Evolutionary conservation across 2,113 vertebrate species (phyloP).

Genomic region (Cyphomyrus plagiostoma): DNA sequence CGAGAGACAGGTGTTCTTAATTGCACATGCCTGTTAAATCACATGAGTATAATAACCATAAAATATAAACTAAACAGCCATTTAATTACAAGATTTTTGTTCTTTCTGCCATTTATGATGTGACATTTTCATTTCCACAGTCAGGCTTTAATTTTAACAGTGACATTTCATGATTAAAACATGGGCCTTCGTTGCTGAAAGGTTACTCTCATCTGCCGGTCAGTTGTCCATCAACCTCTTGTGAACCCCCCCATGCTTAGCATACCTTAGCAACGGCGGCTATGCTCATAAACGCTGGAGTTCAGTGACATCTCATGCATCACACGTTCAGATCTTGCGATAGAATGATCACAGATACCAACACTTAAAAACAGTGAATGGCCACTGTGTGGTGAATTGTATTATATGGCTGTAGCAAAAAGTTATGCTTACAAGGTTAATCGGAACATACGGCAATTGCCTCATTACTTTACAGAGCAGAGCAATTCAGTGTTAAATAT

Average conservation of each 20-base stretch:
- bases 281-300: background rate
- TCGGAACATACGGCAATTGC: background rate
- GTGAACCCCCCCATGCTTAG: background rate
- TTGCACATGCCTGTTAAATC: background rate
- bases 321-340: background rate
- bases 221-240: background rate
- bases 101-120: background rate
- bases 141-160: background rate
- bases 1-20: background rate
- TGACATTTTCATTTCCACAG: background rate
- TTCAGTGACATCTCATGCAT: background rate
- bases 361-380: background rate
- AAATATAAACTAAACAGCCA: background rate
- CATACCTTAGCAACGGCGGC: background rate
- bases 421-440: background rate
- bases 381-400: background rate
- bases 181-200: background rate
- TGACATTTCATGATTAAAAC: background rate
- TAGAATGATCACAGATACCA: background rate
- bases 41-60: background rate
- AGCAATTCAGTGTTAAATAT: background rate
- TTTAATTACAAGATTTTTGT: background rate
- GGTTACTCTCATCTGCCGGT: background rate
- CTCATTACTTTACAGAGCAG: background rate
- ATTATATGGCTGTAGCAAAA: background rate